Percentiles rank a stretch among this genome's conserved stretches.
Evolutionary conservation across 2,797 vertebrate species (phyloP).

Genomic region (Triplophysa yarkandensis): DNA sequence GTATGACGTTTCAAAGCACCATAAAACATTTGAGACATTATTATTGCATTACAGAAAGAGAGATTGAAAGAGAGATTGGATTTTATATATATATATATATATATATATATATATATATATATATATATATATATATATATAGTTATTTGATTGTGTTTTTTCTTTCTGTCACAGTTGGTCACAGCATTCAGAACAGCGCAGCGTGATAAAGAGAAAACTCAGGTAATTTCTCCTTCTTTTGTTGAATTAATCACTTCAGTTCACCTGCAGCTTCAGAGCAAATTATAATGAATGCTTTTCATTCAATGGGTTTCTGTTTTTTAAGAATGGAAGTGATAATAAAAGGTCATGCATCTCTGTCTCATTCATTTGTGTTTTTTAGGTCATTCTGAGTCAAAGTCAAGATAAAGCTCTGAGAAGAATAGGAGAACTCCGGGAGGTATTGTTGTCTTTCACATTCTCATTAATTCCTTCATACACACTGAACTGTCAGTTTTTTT

Average conservation of each 20-base stretch:
- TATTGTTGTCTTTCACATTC: constrained; percentile 51
- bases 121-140: too few relatives aligned
- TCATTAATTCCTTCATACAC: neutral
- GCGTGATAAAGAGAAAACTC: constrained; percentile 94
- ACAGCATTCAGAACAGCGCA: constrained; percentile 87
- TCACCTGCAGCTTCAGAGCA: neutral
- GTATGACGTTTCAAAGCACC: neutral
- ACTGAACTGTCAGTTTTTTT: neutral
- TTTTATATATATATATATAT: neutral
- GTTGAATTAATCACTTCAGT: constrained; percentile 7
- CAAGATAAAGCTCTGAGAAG: constrained; percentile 95
- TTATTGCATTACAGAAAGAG: neutral
- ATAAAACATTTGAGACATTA: neutral
- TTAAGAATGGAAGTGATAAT: neutral
- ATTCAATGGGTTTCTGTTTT: constrained; percentile 32
- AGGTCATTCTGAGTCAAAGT: constrained; percentile 94
- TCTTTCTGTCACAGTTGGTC: constrained; percentile 79
- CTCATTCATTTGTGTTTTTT: constrained; percentile 14
- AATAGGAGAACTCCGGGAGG: constrained; percentile 95
- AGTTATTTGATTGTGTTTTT: too few relatives aligned
- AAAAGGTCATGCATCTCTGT: constrained; percentile 20
- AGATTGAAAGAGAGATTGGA: too few relatives aligned
- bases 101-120: too few relatives aligned
- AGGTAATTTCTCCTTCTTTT: constrained; percentile 75
- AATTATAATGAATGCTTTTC: neutral